Evolutionary conservation across 2,888 invertebrate genomes (phyloP).

Genomic region (Polyommatus icarus): DNA sequence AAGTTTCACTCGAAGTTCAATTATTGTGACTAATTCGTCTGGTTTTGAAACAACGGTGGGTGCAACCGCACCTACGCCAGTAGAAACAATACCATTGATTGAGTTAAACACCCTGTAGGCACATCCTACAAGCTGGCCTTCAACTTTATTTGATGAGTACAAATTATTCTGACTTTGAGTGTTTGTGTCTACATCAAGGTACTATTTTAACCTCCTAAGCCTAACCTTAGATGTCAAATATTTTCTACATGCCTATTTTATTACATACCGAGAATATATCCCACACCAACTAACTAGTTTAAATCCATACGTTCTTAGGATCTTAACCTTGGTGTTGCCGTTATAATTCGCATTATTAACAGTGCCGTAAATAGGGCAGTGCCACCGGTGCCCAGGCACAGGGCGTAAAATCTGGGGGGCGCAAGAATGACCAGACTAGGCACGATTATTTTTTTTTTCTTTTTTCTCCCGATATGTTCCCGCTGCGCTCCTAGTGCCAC

Average conservation of each 20-base stretch:
- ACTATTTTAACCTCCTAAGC: not conserved
- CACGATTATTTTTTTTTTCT: too few relatives aligned
- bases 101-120: conserved; percentile 34
- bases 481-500: too few relatives aligned
- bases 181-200: conserved; percentile 2
- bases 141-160: conserved; percentile 13
- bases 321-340: not conserved
- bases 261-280: not conserved
- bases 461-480: too few relatives aligned
- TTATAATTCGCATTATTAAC: not conserved
- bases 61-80: conserved; percentile 66
- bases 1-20: conserved; percentile 49
- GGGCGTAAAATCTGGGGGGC: too few relatives aligned
- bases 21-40: conserved; percentile 67
- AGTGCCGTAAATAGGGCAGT: too few relatives aligned
- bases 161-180: conserved; percentile 3
- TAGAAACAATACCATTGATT: conserved; percentile 56
- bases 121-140: conserved; percentile 34
- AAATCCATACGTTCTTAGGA: not conserved
- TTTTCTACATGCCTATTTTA: not conserved
- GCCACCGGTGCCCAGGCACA: too few relatives aligned
- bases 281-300: too few relatives aligned
- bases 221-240: not conserved
- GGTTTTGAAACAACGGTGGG: conserved; percentile 62
- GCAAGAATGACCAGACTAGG: too few relatives aligned